Evolutionary conservation across 2,888 invertebrate species (phyloP).

Genomic region (Aproaerema taeniolella): DNA sequence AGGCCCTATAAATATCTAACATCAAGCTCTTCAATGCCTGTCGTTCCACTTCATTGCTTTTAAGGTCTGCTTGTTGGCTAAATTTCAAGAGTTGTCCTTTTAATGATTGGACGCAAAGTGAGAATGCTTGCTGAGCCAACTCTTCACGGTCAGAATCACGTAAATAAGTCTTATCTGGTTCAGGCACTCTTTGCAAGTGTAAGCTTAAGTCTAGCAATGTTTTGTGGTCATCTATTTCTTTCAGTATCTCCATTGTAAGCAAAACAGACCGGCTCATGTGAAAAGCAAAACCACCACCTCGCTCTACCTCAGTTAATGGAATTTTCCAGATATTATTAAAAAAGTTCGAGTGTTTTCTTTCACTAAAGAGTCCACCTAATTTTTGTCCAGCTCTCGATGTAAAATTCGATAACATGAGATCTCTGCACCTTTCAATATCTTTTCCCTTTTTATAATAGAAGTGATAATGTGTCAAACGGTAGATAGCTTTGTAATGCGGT

Average conservation of each 20-base stretch:
- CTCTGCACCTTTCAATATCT: conserved; percentile 82
- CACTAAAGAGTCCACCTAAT: conserved; percentile 89
- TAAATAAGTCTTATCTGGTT: conserved; percentile 92
- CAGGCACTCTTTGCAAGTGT: conserved; percentile 88
- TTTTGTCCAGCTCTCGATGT: conserved; percentile 81
- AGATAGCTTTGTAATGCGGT: conserved; percentile 95
- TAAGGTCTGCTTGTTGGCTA: conserved; percentile 62
- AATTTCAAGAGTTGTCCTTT: conserved; percentile 79
- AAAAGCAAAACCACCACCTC: conserved; percentile 93
- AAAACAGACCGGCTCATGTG: conserved; percentile 92
- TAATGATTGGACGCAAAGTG: conserved; percentile 83
- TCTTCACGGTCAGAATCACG: conserved; percentile 90
- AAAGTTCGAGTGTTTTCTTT: conserved; percentile 90
- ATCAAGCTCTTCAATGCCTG: conserved; percentile 69
- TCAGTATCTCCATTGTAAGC: conserved; percentile 88
- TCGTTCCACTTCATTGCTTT: conserved; percentile 64
- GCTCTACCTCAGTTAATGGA: conserved; percentile 92
- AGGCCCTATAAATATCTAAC: conserved; percentile 80
- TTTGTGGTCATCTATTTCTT: conserved; percentile 87
- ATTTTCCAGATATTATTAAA: conserved; percentile 97
- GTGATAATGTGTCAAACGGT: conserved; percentile 90
- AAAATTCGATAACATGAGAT: conserved; percentile 83
- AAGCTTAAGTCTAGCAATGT: conserved; percentile 87
- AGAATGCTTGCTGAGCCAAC: conserved; percentile 87
- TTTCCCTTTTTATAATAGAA: conserved; percentile 83